A percentile compares a stretch with the other conserved stretches of the same genome.
Conservation (phyloP, 2,113 vertebrate genomes). For the Corythaixoides concolor region DNA sequence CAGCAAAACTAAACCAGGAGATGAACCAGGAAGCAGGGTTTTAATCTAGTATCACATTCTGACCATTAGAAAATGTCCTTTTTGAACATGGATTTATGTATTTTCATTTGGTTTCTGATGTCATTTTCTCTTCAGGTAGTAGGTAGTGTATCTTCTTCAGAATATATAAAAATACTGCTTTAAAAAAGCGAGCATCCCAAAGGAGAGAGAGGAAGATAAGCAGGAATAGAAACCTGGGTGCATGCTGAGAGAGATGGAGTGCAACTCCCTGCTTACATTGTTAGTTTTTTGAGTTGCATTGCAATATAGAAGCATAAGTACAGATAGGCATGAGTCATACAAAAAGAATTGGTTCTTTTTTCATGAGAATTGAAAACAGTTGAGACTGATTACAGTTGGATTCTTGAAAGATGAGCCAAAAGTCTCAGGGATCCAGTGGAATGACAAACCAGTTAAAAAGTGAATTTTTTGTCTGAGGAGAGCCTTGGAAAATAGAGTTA, state of each 20-base stretch:
- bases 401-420: conserved; percentile 2
- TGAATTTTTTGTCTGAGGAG: not conserved
- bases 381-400: not conserved
- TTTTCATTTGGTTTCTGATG: not conserved
- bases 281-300: not conserved
- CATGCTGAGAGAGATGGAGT: not conserved
- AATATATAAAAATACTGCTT: not conserved
- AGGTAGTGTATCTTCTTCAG: not conserved
- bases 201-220: not conserved
- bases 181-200: not conserved
- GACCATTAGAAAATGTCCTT: not conserved
- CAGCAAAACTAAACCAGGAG: not conserved
- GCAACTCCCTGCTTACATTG: not conserved
- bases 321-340: not conserved
- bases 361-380: not conserved
- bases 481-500: not conserved
- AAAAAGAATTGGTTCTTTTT: not conserved
- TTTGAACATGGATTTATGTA: not conserved
- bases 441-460: not conserved
- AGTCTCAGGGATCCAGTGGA: not conserved
- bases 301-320: not conserved
- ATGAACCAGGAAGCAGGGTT: not conserved
- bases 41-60: not conserved
- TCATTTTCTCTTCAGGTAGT: not conserved
- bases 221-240: not conserved